phyloP scores from a whole-genome alignment of 2,113 vertebrate species.

The Corvus moneduloides region DNA sequence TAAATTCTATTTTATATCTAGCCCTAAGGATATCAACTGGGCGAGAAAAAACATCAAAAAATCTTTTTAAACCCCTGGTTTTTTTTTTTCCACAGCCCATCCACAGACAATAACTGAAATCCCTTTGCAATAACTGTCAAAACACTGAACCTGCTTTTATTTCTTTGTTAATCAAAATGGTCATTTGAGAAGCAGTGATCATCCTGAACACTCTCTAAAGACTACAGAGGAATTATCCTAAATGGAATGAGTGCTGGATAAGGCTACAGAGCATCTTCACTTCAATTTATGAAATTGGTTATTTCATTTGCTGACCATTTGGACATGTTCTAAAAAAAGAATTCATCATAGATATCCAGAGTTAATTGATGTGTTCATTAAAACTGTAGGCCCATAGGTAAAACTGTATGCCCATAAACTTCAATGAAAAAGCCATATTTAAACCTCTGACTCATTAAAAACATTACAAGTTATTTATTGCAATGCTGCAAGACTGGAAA shows the following conservation, averaged over 20 bases:
- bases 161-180: constrained; percentile 49
- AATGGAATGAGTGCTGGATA: not conserved
- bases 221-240: not conserved
- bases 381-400: not conserved
- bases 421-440: not conserved
- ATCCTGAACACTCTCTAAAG: constrained; percentile 24
- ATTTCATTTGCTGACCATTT: constrained; percentile 49
- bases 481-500: not conserved
- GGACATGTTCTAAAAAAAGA: not conserved
- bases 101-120: constrained; percentile 9
- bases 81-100: not conserved
- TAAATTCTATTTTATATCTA: not conserved
- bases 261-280: not conserved
- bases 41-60: not conserved
- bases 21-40: not conserved
- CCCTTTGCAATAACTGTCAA: constrained; percentile 19
- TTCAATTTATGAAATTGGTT: constrained; percentile 33
- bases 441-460: not conserved
- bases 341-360: not conserved
- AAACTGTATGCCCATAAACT: not conserved
- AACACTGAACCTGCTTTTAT: constrained; percentile 15
- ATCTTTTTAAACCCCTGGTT: fast-evolving
- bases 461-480: not conserved
- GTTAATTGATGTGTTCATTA: constrained; percentile 30
- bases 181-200: constrained; percentile 25